Percentiles rank a stretch among this genome's conserved stretches.
phyloP scores from a whole-genome alignment of 2,888 invertebrate genomes.

The Hetaerina titia region DNA sequence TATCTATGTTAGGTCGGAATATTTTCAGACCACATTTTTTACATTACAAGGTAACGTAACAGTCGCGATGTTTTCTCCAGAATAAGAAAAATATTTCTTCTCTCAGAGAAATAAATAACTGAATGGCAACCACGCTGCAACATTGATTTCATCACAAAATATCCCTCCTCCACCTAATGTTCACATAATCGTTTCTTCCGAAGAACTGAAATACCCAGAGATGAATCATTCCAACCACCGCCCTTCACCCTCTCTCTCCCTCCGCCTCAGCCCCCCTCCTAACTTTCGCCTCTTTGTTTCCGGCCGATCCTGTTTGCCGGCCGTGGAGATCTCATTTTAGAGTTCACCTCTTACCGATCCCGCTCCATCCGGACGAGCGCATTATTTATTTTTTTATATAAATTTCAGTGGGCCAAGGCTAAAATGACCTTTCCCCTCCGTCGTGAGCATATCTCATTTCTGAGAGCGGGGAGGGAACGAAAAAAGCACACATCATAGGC shows the following conservation, averaged over 20 bases:
- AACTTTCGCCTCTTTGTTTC: background rate
- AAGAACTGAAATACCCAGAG: background rate
- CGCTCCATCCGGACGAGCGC: background rate
- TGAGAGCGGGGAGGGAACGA: background rate
- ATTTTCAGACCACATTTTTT: no score
- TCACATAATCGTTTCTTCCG: background rate
- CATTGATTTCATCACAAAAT: background rate
- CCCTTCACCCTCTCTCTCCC: background rate
- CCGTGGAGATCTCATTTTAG: background rate
- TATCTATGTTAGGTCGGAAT: no score
- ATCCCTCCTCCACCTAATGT: background rate
- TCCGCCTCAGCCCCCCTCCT: background rate
- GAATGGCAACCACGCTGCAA: background rate
- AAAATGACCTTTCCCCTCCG: background rate
- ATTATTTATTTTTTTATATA: background rate
- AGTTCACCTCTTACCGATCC: background rate
- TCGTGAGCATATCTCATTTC: background rate
- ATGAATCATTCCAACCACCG: background rate
- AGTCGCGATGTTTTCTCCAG: background rate
- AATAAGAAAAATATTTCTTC: background rate
- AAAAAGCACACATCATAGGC: background rate
- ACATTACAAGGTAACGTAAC: background rate
- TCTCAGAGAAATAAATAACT: background rate
- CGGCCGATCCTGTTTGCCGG: background rate
- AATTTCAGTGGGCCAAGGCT: conserved; percentile 33